phyloP scores from a whole-genome alignment of 2,113 vertebrate species.

The Tonatia bakeri region DNA sequence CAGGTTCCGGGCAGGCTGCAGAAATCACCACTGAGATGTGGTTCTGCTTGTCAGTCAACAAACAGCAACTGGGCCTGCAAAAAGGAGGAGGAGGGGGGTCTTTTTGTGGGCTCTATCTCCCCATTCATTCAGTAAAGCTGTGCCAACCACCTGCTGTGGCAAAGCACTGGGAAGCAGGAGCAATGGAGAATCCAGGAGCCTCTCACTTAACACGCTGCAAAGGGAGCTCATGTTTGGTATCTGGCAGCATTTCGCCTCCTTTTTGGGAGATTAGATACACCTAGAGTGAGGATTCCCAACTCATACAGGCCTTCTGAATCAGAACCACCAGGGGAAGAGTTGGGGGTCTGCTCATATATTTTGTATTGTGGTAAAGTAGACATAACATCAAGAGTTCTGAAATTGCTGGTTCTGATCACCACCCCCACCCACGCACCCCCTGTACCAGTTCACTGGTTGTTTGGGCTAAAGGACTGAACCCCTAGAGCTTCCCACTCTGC shows the following conservation, averaged over 20 bases:
- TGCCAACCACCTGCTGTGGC: background rate
- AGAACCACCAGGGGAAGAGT: too few relatives aligned
- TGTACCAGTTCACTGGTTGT: background rate
- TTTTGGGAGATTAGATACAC: background rate
- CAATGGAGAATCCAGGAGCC: accelerated
- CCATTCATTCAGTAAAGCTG: background rate
- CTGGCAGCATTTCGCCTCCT: background rate
- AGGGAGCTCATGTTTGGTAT: background rate
- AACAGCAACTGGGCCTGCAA: background rate
- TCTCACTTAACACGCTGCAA: background rate
- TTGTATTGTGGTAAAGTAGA: background rate
- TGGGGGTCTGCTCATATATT: background rate
- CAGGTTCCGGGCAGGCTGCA: background rate
- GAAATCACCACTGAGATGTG: background rate
- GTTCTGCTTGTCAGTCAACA: background rate
- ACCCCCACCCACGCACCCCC: background rate
- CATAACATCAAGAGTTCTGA: background rate
- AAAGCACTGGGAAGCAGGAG: background rate
- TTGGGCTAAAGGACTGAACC: background rate
- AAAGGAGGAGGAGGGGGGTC: background rate
- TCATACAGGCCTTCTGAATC: background rate
- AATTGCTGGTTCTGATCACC: background rate
- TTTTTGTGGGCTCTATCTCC: background rate
- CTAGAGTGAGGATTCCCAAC: background rate
- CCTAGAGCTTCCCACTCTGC: background rate